Evolutionary conservation across 2,113 vertebrate genomes (phyloP).

Genomic region (Halichoerus grypus): DNA sequence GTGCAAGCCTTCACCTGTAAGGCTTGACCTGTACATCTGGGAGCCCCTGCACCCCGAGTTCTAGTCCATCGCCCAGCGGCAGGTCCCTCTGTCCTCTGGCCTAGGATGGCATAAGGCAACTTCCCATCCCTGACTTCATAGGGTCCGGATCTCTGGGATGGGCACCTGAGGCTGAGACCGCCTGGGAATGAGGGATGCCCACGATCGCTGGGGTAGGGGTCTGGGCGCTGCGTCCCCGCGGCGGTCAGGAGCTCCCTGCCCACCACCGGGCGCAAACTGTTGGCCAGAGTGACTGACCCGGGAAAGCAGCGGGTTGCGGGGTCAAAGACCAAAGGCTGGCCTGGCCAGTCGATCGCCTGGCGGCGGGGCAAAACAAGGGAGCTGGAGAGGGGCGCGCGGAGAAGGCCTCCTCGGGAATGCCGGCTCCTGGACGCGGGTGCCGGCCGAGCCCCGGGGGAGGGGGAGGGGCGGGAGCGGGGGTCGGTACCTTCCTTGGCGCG

Average conservation of each 20-base stretch:
- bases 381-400: background rate
- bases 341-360: slow-evolving; percentile 32
- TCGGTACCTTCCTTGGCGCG: slow-evolving; percentile 80
- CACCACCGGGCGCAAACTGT: background rate
- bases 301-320: slow-evolving; percentile 29
- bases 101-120: background rate
- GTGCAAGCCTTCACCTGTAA: background rate
- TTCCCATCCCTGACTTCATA: background rate
- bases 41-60: background rate
- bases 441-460: background rate
- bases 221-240: background rate
- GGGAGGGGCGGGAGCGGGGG: background rate
- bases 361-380: background rate
- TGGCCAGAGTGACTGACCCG: slow-evolving; percentile 38
- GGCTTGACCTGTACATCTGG: background rate
- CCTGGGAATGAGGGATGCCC: background rate
- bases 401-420: slow-evolving; percentile 63
- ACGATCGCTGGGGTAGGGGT: background rate
- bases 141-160: background rate
- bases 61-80: background rate
- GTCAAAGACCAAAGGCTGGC: slow-evolving; percentile 76
- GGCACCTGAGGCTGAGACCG: background rate
- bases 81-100: background rate
- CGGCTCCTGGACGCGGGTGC: background rate
- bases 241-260: background rate